Base-by-base conservation (phyloP, 2,797 vertebrate genomes). In the Macrochelys suwanniensis region DNA sequence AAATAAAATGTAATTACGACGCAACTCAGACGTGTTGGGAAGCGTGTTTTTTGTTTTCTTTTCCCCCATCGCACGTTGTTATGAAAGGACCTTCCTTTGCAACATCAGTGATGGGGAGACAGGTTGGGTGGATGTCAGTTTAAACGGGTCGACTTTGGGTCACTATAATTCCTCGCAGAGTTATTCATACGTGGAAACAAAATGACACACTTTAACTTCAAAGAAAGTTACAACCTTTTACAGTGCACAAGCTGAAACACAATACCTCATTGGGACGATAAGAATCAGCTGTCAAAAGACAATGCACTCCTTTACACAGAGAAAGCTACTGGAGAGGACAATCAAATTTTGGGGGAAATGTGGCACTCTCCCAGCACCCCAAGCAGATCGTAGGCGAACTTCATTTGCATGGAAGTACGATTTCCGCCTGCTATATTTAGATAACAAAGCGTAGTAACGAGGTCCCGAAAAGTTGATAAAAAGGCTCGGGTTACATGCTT, bases 1-100 rank as follows among this genome's bases (percentile, higher is more conserved):
- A 98, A 98, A 98, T 98, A 97, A 97, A 98, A 98, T 98, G 98
- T 98, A 98, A 98, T 98, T 98, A 98, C 95, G 90, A 94, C 96
- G 97, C 96, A 94, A 97, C 97, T 97, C 91, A 89, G 93, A 80
- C 93, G 11, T 96, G 96, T 92, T 94, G 95, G 96, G 92, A 90
- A 97, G 91, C 25, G 95, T 92, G 96, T 88, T 93, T 96, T 92
- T 94, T 96, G 94, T 68, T 68, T n/a, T 16, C 68, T 77, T 57
- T 57, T 49, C 3, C 54, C 80, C 88, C 3, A 92, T 93, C 88
- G 71, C 92, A 91, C 93, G 95, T 94, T 97, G 89, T 96, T 96
- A 93, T 92, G 92, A 86, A 94, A 90, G 96, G 88, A 96, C 91
- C 71, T 95, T 92, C 95, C 61, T 81, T 93, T 88, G 93, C 96